These are phyloP conservation scores for Orchestia grillus DNA, from an alignment of 1,140 invertebrate genomes.

Conservation along the genomic window DNA sequence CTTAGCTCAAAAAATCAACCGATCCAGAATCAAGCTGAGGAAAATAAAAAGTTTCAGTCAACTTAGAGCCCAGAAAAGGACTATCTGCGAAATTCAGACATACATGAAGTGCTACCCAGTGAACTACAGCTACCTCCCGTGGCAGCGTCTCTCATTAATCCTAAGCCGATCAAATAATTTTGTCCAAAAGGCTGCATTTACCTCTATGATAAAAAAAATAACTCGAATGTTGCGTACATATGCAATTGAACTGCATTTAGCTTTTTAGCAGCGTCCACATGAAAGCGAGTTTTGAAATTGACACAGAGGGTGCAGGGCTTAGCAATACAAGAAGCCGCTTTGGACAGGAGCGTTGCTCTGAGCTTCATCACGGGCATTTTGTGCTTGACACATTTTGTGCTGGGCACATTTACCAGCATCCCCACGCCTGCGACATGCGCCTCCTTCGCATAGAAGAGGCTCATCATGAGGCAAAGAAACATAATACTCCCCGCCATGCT, in stretches of 20 bases:
- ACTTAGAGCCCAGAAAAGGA: background rate
- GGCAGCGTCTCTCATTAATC: too few species aligned
- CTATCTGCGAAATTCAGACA: background rate
- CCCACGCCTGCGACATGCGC: background rate
- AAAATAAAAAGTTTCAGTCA: background rate
- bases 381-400: too few species aligned
- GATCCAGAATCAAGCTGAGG: background rate
- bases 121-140: background rate
- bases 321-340: too few species aligned
- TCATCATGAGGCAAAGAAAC: background rate
- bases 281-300: too few species aligned
- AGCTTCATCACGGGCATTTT: background rate
- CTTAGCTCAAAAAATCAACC: background rate
- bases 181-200: too few species aligned
- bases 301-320: too few species aligned
- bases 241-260: too few species aligned
- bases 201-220: too few species aligned
- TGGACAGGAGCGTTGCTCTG: too few species aligned
- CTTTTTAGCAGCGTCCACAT: too few species aligned
- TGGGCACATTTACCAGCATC: background rate
- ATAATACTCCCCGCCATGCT: background rate
- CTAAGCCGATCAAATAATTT: too few species aligned
- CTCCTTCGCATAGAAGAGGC: background rate
- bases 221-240: too few species aligned
- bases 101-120: background rate